Conservation (phyloP, 2,113 vertebrate genomes). For the Clupea harengus region DNA sequence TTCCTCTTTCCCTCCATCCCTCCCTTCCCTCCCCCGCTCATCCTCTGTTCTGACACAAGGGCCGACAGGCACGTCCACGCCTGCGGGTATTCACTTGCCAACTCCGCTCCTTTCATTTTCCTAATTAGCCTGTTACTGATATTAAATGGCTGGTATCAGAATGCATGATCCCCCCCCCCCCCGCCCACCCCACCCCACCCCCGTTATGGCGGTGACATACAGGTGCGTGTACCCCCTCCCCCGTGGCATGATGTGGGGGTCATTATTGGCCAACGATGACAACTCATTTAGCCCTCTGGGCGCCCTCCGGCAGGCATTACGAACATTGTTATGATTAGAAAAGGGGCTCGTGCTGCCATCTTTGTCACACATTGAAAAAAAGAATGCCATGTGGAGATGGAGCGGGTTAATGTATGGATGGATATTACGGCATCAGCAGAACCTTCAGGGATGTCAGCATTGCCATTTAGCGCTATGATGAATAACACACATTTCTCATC, state of each 20-base stretch:
- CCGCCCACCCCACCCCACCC: neutral
- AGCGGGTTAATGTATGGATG: slow-evolving; percentile 38
- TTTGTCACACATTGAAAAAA: neutral
- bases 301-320: neutral
- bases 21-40: neutral
- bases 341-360: neutral
- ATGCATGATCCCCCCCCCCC: neutral
- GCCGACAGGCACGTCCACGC: slow-evolving; percentile 27
- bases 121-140: slow-evolving; percentile 32
- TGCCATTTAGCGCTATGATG: slow-evolving; percentile 43
- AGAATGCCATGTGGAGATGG: slow-evolving; percentile 14
- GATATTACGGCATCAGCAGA: slow-evolving; percentile 44
- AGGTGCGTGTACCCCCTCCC: neutral
- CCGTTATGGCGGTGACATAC: neutral
- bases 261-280: neutral
- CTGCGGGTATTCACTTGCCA: slow-evolving; percentile 33
- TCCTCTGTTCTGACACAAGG: slow-evolving; percentile 1
- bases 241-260: neutral
- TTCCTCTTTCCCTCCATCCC: neutral
- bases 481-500: slow-evolving; percentile 36
- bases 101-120: slow-evolving; percentile 36
- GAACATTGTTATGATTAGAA: neutral
- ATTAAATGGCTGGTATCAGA: slow-evolving; percentile 5
- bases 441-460: slow-evolving; percentile 41
- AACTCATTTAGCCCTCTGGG: neutral